These are phyloP conservation scores for Eptesicus fuscus DNA, from an alignment of 2,113 vertebrate genomes.

Conservation along the genomic window DNA sequence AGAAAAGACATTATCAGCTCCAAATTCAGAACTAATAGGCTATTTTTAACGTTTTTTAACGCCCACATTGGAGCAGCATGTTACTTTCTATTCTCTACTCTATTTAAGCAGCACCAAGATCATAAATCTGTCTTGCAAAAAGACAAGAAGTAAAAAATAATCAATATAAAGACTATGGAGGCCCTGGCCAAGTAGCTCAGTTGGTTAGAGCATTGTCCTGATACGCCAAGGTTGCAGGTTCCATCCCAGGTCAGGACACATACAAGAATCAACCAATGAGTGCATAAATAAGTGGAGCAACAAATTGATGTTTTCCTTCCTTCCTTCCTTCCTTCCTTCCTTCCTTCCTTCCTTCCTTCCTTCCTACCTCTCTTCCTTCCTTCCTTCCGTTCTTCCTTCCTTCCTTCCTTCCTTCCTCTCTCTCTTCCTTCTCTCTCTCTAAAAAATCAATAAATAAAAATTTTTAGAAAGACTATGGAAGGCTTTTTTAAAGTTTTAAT, in stretches of 20 bases:
- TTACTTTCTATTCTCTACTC: constrained; percentile 27
- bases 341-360: too few relatives aligned
- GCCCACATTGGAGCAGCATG: neutral
- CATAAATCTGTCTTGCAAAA: constrained; percentile 47
- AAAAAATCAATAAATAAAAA: neutral
- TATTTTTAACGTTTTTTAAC: constrained; percentile 54
- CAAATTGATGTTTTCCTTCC: neutral
- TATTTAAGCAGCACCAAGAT: constrained; percentile 29
- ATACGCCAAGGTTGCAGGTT: neutral
- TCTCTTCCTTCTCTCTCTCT: neutral
- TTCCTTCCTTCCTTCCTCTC: too few relatives aligned
- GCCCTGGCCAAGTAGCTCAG: neutral
- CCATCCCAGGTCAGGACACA: neutral
- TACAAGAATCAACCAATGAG: neutral
- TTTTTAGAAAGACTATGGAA: neutral
- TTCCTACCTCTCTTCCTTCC: too few relatives aligned
- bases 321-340: too few relatives aligned
- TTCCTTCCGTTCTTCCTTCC: too few relatives aligned
- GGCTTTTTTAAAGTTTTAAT: constrained; percentile 49
- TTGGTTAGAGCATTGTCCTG: neutral
- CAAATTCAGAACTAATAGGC: constrained; percentile 46
- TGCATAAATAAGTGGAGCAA: neutral
- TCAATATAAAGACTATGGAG: constrained; percentile 12
- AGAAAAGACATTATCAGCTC: constrained; percentile 24
- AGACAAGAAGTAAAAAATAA: constrained; percentile 43